Percentiles rank a stretch among this genome's conserved stretches.
These are phyloP conservation scores for Drosophila pseudoananassae DNA, from an alignment of 1,140 invertebrate species.

Conservation along the genomic window DNA sequence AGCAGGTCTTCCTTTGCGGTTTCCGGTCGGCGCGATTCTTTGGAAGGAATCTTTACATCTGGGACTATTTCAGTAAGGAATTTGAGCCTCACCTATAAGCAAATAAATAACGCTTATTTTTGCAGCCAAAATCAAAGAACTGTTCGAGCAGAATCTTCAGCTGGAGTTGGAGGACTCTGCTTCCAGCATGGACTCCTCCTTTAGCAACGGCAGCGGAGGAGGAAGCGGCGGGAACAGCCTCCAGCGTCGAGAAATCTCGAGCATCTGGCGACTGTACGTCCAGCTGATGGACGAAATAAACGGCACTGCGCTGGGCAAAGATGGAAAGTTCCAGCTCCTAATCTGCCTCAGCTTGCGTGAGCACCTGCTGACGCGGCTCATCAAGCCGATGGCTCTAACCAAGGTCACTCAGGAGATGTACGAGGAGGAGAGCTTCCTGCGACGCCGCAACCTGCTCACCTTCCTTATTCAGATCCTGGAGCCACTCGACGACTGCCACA, in stretches of 20 bases:
- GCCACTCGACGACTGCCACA: slow-evolving; percentile 96
- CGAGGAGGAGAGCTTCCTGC: slow-evolving; percentile 96
- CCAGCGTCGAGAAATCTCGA: slow-evolving; percentile 87
- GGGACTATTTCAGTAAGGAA: slow-evolving; percentile 97
- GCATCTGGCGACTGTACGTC: slow-evolving; percentile 90
- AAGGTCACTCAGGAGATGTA: slow-evolving; percentile 96
- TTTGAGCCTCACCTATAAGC: neutral
- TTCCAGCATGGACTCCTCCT: slow-evolving; percentile 76
- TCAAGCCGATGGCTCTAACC: slow-evolving; percentile 93
- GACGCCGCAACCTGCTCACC: slow-evolving; percentile 92
- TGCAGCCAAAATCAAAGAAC: slow-evolving; percentile 93
- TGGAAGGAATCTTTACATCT: slow-evolving; percentile 97
- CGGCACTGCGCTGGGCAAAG: slow-evolving; percentile 95
- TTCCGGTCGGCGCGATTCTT: slow-evolving; percentile 96
- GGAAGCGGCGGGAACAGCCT: slow-evolving; percentile 72
- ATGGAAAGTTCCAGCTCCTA: slow-evolving; percentile 99
- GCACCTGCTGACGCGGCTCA: slow-evolving; percentile 94
- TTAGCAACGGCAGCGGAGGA: slow-evolving; percentile 83
- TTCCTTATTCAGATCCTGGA: slow-evolving; percentile 96
- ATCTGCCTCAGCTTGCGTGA: slow-evolving; percentile 95
- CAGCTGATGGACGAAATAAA: slow-evolving; percentile 94
- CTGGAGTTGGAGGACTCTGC: slow-evolving; percentile 85
- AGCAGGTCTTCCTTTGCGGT: slow-evolving; percentile 97
- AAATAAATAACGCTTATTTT: slow-evolving; percentile 37
- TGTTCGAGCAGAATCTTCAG: slow-evolving; percentile 90